Base-by-base conservation (phyloP, 1,140 invertebrate genomes). In the Drosophila neocordata region DNA sequence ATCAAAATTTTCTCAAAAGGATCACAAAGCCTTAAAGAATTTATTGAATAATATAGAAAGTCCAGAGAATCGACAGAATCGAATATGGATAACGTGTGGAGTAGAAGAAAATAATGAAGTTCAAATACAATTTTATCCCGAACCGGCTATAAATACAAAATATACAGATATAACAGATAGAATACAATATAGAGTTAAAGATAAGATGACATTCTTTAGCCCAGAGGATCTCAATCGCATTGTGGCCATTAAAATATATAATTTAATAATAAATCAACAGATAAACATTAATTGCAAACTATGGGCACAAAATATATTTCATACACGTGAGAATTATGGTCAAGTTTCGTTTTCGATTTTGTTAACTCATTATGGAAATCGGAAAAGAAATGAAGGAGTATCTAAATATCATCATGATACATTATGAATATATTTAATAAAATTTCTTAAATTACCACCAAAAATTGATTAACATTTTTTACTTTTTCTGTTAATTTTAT, bases 31-130 rank as follows among this genome's bases (percentile, higher is more conserved):
- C 0, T 27, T 85, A 1, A 62, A 63, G 7, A n/a, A 7, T 0
- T n/a, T 87, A 0, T 18, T 85, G 0, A 9, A 1, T 0, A 63
- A 18, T 4, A 53, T 24, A 0, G 44, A 24, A 2, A 6, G 22
- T 0, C 12, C 62, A 18, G 11, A 38, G 1, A 38, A 20, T 18
- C 57, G 53, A 1, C 20, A 57, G 4, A 41, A 80, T 58, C 81
- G 73, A 1, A 81, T 77, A 24, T 85, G 82, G 81, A 20, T 85
- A 12, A 78, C 62, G 0, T 85, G 81, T 38, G 18, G 1, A 1
- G 12, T 56, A 1, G 4, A 27, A 5, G 8, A 44, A 9, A 27
- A 51, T 0, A 31, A 27, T 1, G 2, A 52, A n/a, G 22, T 57
- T 1, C 3, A 41, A 3, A 15, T 82, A 11, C 38, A 63, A 1